Evolutionary conservation across 2,888 invertebrate genomes (phyloP), one percentile per base, ranked within the genome.

Genomic region (Conus canariensis): DNA sequence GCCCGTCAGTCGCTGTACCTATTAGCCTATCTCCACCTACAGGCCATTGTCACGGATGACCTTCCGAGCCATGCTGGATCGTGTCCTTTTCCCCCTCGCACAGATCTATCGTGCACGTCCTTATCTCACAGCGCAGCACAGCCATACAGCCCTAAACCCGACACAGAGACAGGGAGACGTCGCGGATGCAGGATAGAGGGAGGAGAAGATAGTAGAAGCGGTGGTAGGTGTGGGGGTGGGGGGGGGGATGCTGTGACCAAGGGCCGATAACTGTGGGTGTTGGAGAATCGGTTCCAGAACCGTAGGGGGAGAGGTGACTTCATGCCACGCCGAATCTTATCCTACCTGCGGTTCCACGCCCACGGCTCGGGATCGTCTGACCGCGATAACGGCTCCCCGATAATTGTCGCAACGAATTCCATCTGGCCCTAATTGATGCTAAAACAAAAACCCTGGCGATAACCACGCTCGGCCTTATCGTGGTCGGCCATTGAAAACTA

Each of bases 391-490:
- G 87, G 59, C 25, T 7, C 10, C 30, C 25, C 58, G 91, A 90
- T 91, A 91, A 91, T 89, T 90, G 89, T 91, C 89, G 83, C 87
- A 87, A 91, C 91, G 88, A 89, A 89, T 91, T 89, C 91, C 91
- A 91, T 90, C 89, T 91, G 91, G 91, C 87, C 87, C 89, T 91
- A 91, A 91, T 91, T 91, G 91, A 89, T 87, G 89, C 91, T 91
- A 88, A 90, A 91, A 91, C 91, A 91, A 91, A 91, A 87, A 56
- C 56, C 58, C 60, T 30, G 64, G 19, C 70, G 22, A 7, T 8
- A 64, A 64, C 64, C 10, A 16, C 12, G 64, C 64, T 64, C 64
- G 58, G 85, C 64, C 85, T 56, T 83, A 87, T 82, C 87, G 83
- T 7, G 25, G 22, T 59, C 22, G 82, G 60, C 67, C 77, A 82